Conservation (phyloP, 2,888 invertebrate species). For the Leucophenga montana region DNA sequence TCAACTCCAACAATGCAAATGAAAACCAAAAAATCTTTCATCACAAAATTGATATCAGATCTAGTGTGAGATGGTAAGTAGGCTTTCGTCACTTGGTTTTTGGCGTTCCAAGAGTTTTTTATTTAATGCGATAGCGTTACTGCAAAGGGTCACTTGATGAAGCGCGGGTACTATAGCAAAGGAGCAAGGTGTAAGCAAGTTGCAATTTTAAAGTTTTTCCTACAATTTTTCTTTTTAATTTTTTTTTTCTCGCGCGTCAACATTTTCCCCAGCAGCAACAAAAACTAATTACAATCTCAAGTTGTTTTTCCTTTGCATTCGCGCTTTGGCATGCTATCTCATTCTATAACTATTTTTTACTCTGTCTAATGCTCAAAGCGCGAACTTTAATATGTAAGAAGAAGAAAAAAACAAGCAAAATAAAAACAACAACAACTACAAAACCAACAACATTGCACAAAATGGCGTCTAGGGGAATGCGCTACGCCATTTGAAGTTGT, state of each 20-base stretch:
- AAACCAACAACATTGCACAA: neutral
- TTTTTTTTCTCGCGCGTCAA: neutral
- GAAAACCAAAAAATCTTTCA: too few relatives aligned
- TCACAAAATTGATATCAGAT: too few relatives aligned
- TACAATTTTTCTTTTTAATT: too few relatives aligned
- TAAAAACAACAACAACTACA: too few relatives aligned
- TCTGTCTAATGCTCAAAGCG: slow-evolving; percentile 10
- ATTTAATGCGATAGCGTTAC: too few relatives aligned
- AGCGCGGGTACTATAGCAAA: neutral
- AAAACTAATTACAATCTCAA: slow-evolving; percentile 69
- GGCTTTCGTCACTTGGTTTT: too few relatives aligned
- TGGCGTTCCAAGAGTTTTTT: too few relatives aligned
- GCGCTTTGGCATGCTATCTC: neutral
- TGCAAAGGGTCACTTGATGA: too few relatives aligned
- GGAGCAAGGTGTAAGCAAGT: neutral
- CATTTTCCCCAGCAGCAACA: slow-evolving; percentile 62
- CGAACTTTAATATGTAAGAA: slow-evolving; percentile 21
- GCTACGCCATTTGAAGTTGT: slow-evolving; percentile 27
- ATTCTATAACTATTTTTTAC: neutral
- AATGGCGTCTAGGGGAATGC: slow-evolving; percentile 28
- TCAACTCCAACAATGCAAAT: too few relatives aligned
- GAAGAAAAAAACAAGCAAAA: slow-evolving; percentile 8
- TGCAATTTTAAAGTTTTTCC: slow-evolving; percentile 63
- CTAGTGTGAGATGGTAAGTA: too few relatives aligned
- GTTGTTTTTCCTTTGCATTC: slow-evolving; percentile 56